Evolutionary conservation across 2,113 vertebrate genomes (phyloP).

Genomic region (Anser brachyrhynchus): DNA sequence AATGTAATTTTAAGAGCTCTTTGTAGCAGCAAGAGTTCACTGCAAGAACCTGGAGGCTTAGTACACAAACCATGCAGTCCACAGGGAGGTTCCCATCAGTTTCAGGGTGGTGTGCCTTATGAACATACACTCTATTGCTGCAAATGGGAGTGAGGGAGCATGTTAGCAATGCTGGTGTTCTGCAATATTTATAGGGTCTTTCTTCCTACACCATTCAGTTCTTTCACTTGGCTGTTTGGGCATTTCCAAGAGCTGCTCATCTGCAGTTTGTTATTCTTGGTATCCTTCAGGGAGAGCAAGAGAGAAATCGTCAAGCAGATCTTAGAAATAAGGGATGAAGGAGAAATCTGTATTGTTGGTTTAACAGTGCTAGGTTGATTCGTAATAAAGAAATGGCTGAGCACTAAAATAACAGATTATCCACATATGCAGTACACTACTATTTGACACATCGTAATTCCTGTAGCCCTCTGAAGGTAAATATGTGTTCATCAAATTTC

Average conservation of each 20-base stretch:
- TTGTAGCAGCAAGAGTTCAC: not conserved
- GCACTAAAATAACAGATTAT: not conserved
- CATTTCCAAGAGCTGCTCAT: conserved; percentile 12
- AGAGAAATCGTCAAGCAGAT: not conserved
- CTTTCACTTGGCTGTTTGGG: conserved; percentile 3
- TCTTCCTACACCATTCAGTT: conserved; percentile 3
- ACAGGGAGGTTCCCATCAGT: conserved; percentile 32
- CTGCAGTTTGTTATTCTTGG: not conserved
- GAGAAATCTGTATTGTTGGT: not conserved
- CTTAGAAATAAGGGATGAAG: not conserved
- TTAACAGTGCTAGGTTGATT: not conserved
- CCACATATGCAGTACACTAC: not conserved
- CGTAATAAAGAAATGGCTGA: conserved; percentile 7
- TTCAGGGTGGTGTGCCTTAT: not conserved
- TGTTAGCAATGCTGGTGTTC: conserved; percentile 16
- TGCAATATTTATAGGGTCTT: conserved; percentile 40
- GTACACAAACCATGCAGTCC: conserved; percentile 37
- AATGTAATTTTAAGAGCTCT: conserved; percentile 66
- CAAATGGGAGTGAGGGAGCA: conserved; percentile 24
- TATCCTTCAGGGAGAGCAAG: not conserved
- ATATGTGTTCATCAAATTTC: conserved; percentile 20
- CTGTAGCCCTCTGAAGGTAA: conserved; percentile 17
- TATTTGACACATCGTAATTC: not conserved
- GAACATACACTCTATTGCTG: not conserved
- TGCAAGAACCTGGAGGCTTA: conserved; percentile 41